Evolutionary conservation across 2,113 vertebrate genomes (phyloP).

Genomic region (Indri indri): DNA sequence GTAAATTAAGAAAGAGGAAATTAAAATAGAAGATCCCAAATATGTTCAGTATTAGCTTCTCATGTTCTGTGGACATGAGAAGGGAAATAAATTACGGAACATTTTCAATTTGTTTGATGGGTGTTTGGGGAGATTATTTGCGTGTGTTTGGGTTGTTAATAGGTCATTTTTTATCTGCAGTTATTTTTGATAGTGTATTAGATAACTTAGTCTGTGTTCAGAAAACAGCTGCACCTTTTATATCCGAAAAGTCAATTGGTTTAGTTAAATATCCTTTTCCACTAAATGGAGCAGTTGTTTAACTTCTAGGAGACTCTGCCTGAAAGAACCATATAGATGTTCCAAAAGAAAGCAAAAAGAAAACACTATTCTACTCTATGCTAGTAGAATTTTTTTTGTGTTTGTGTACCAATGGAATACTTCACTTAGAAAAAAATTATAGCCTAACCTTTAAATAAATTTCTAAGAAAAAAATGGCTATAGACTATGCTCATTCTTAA

Average conservation of each 20-base stretch:
- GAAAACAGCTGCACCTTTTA: constrained; percentile 52
- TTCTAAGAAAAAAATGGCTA: background rate
- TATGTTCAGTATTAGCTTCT: background rate
- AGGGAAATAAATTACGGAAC: background rate
- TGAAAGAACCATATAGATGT: background rate
- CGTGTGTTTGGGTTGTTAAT: background rate
- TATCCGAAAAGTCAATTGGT: constrained; percentile 4
- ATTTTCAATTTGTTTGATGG: background rate
- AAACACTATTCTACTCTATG: background rate
- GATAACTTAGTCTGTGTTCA: background rate
- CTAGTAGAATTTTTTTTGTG: background rate
- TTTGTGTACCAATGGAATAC: background rate
- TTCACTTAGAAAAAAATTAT: background rate
- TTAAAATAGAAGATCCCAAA: background rate
- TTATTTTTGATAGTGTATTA: constrained; percentile 43
- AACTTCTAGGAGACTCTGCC: background rate
- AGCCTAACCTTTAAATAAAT: background rate
- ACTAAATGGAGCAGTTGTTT: background rate
- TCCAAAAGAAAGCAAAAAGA: background rate
- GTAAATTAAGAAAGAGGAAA: background rate
- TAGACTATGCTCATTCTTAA: background rate
- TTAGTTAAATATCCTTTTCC: constrained; percentile 26
- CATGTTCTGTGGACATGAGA: background rate
- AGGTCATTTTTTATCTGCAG: background rate
- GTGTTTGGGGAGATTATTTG: background rate